Percentiles rank a stretch among this genome's conserved stretches.
Evolutionary conservation across 2,113 vertebrate species (phyloP).

Genomic region (Urocitellus parryii): DNA sequence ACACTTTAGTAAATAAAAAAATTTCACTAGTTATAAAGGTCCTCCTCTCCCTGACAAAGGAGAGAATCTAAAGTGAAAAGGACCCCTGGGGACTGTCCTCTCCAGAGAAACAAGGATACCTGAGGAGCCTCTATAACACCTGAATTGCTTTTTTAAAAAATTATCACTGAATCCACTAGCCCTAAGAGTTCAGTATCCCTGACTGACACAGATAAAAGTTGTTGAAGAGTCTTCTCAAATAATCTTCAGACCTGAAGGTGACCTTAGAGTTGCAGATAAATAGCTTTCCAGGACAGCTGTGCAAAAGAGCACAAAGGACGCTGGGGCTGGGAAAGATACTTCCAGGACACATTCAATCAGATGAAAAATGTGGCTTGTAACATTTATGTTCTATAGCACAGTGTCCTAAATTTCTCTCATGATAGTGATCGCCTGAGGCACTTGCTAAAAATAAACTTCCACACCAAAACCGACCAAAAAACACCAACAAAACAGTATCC

Average conservation of each 20-base stretch:
- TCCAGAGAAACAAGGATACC: not conserved
- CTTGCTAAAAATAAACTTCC: too few species aligned
- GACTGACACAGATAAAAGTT: not conserved
- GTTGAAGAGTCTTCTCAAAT: conserved; percentile 16
- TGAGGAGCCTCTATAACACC: not conserved
- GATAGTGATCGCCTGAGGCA: not conserved
- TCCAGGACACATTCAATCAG: not conserved
- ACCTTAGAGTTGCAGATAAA: not conserved
- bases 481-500: too few species aligned
- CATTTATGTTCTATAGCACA: not conserved
- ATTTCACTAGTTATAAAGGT: not conserved
- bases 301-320: not conserved
- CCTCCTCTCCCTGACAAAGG: not conserved
- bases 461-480: too few species aligned
- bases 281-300: not conserved
- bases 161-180: not conserved
- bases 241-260: conserved; percentile 39
- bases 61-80: conserved; percentile 22
- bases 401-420: not conserved
- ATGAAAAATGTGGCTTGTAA: not conserved
- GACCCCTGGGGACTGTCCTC: not conserved
- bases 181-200: conserved; percentile 4
- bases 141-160: not conserved
- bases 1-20: not conserved
- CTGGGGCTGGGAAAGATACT: not conserved